Conservation (phyloP, 2,113 vertebrate genomes). For the Panthera leo region DNA sequence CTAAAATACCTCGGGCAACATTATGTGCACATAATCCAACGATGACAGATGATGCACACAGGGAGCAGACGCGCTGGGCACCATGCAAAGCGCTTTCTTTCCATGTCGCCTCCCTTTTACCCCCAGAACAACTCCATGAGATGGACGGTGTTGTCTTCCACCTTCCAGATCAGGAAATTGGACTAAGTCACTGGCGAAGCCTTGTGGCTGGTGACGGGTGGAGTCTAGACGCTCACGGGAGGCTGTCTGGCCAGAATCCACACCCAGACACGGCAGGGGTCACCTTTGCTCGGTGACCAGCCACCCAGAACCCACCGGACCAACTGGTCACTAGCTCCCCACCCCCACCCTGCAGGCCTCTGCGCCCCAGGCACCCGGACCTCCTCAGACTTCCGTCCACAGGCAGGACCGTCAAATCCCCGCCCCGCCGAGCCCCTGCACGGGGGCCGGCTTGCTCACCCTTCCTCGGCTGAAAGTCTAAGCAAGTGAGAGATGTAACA, state of each 20-base stretch:
- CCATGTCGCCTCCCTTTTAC: neutral
- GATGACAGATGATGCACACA: accelerated
- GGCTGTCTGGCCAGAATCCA: neutral
- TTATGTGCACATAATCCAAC: accelerated
- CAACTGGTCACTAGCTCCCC: neutral
- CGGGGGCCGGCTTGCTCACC: too few relatives aligned
- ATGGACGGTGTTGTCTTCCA: accelerated
- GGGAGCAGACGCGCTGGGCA: neutral
- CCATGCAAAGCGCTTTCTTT: neutral
- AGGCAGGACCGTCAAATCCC: neutral
- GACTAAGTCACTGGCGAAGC: neutral
- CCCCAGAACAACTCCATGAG: neutral
- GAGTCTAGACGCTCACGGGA: neutral
- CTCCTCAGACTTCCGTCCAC: neutral
- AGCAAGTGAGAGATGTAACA: neutral
- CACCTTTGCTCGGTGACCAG: neutral
- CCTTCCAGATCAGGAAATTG: neutral
- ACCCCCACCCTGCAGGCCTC: neutral
- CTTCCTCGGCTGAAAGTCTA: neutral
- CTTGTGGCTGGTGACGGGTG: neutral
- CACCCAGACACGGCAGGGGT: too few relatives aligned
- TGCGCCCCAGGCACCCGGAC: neutral
- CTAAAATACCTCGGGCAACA: too few relatives aligned
- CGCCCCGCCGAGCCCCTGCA: neutral
- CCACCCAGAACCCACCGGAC: neutral